phyloP scores from a whole-genome alignment of 1,140 invertebrate species.

The Drosophila tristis region DNA sequence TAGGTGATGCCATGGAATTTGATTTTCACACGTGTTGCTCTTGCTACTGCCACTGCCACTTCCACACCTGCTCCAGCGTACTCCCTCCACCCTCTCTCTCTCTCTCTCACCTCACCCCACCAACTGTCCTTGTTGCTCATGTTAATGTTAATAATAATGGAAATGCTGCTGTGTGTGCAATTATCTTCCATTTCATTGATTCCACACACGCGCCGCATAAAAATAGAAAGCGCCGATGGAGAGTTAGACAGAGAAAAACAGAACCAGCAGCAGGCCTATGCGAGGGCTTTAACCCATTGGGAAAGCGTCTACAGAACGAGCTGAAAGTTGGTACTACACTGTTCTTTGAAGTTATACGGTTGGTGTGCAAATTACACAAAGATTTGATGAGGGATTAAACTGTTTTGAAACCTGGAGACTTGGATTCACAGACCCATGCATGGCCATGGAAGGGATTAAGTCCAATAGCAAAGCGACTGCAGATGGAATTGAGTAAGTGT shows the following conservation, averaged over 20 bases:
- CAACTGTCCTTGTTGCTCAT: conserved; percentile 64
- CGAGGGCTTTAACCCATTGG: conserved; percentile 41
- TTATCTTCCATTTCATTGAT: conserved; percentile 77
- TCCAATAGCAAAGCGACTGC: too few species aligned
- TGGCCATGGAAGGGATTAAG: too few species aligned
- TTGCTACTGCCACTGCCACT: conserved; percentile 15
- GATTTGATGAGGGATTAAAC: too few species aligned
- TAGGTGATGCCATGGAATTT: conserved; percentile 83
- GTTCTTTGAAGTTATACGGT: neutral
- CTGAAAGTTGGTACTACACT: conserved; percentile 10
- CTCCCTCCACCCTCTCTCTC: neutral
- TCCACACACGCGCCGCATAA: conserved; percentile 71
- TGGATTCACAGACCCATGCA: too few species aligned
- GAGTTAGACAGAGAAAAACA: conserved; percentile 28
- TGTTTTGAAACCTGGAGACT: too few species aligned
- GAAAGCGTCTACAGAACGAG: conserved; percentile 23
- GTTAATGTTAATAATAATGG: conserved; percentile 77
- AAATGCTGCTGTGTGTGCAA: conserved; percentile 71
- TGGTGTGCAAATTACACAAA: neutral
- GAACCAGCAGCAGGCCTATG: conserved; percentile 39
- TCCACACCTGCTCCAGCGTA: conserved; percentile 28
- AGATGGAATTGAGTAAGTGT: too few species aligned
- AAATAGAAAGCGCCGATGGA: conserved; percentile 61
- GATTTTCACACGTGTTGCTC: conserved; percentile 82
- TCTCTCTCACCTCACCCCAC: neutral